These are phyloP conservation scores for Acromyrmex charruanus DNA, from an alignment of 1,140 invertebrate species.

Conservation along the genomic window DNA sequence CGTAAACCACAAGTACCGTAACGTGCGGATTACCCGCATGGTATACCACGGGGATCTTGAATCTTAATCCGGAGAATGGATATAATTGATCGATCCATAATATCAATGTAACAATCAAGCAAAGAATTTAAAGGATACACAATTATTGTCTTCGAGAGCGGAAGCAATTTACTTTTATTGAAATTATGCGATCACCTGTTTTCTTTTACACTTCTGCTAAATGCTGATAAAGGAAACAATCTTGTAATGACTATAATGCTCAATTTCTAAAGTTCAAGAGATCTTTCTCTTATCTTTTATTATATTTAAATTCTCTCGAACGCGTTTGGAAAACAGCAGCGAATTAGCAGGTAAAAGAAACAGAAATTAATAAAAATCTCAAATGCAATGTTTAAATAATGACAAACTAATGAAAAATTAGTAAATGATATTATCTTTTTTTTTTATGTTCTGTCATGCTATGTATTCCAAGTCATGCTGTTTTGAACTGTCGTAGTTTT, in stretches of 20 bases:
- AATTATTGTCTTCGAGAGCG: not conserved
- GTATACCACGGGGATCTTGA: not conserved
- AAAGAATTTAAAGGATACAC: not conserved
- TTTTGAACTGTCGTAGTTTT: not conserved
- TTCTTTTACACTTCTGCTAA: not conserved
- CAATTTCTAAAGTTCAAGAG: not conserved
- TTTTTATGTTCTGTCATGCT: not conserved
- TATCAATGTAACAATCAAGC: not conserved
- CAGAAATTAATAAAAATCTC: not conserved
- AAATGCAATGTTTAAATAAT: not conserved
- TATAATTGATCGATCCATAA: not conserved
- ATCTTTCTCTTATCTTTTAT: not conserved
- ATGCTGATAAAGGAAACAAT: not conserved
- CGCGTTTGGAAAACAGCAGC: not conserved
- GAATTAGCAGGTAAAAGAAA: not conserved
- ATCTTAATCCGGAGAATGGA: not conserved
- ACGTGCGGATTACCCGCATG: not conserved
- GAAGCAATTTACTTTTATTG: slow-evolving; percentile 31
- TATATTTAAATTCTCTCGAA: not conserved
- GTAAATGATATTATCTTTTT: not conserved
- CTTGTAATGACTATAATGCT: not conserved
- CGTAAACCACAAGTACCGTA: slow-evolving; percentile 19
- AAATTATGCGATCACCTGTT: not conserved
- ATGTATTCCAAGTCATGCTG: not conserved
- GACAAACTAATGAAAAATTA: not conserved